Evolutionary conservation across 1,140 invertebrate species (phyloP).

Genomic region (Anadara kagoshimensis): DNA sequence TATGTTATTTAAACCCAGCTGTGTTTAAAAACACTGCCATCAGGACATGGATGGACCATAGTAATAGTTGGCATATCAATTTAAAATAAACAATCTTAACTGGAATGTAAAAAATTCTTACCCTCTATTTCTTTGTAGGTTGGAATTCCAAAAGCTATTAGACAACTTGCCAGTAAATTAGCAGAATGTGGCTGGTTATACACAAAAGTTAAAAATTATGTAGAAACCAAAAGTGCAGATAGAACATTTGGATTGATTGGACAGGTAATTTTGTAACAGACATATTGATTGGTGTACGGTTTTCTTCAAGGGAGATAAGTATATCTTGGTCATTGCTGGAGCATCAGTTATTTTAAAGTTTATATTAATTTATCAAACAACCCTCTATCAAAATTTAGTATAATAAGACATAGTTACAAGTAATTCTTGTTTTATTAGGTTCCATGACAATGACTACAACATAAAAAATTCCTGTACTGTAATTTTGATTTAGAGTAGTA

Average conservation of each 20-base stretch:
- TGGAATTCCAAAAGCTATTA: constrained; percentile 72
- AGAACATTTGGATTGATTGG: constrained; percentile 82
- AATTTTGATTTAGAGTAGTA: too few relatives aligned
- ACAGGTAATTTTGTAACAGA: constrained; percentile 74
- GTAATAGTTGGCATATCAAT: too few relatives aligned
- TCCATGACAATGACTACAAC: too few relatives aligned
- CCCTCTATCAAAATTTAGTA: too few relatives aligned
- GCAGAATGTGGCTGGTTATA: constrained; percentile 92
- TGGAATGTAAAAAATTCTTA: not conserved
- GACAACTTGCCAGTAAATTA: constrained; percentile 80
- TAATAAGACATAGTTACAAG: too few relatives aligned
- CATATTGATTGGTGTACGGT: too few relatives aligned
- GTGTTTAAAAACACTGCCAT: too few relatives aligned
- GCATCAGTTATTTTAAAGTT: too few relatives aligned
- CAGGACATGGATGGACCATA: too few relatives aligned
- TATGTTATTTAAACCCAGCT: too few relatives aligned
- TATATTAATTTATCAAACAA: constrained; percentile 19
- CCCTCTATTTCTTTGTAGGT: constrained; percentile 57
- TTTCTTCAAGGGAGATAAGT: constrained; percentile 76
- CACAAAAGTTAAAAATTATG: constrained; percentile 83
- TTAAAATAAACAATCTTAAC: not conserved
- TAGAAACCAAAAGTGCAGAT: constrained; percentile 76
- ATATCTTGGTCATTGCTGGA: constrained; percentile 81
- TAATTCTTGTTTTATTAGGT: too few relatives aligned
- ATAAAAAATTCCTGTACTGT: too few relatives aligned